Conservation (phyloP, 2,113 vertebrate genomes). For the Phyllostomus discolor region DNA sequence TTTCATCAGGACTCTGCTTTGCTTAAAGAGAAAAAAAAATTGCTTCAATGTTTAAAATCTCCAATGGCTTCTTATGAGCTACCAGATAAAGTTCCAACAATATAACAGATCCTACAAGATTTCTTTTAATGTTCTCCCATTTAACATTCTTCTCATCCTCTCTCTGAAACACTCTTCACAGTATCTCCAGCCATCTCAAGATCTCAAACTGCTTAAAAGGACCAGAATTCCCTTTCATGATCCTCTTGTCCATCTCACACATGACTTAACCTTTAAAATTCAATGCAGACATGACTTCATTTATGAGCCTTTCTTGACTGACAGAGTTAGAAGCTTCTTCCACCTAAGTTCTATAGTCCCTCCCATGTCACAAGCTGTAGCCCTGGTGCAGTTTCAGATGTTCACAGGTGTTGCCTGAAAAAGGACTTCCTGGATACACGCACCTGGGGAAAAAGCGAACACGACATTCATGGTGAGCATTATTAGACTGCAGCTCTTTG, state of each 20-base stretch:
- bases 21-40: background rate
- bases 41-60: background rate
- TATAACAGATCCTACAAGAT: background rate
- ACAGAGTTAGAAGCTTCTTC: background rate
- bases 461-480: background rate
- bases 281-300: background rate
- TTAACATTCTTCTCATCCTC: background rate
- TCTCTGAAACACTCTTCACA: background rate
- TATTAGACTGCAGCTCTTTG: background rate
- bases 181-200: background rate
- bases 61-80: background rate
- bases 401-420: background rate
- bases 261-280: background rate
- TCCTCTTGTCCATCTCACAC: background rate
- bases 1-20: conserved; percentile 2
- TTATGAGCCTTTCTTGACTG: background rate
- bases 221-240: background rate
- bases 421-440: background rate
- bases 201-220: background rate
- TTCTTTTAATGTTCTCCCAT: background rate
- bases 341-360: background rate
- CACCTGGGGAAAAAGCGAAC: background rate
- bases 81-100: background rate
- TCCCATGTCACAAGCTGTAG: background rate
- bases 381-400: background rate